These are phyloP conservation scores for Dicaeum eximium DNA, from an alignment of 2,113 vertebrate species.

Conservation along the genomic window DNA sequence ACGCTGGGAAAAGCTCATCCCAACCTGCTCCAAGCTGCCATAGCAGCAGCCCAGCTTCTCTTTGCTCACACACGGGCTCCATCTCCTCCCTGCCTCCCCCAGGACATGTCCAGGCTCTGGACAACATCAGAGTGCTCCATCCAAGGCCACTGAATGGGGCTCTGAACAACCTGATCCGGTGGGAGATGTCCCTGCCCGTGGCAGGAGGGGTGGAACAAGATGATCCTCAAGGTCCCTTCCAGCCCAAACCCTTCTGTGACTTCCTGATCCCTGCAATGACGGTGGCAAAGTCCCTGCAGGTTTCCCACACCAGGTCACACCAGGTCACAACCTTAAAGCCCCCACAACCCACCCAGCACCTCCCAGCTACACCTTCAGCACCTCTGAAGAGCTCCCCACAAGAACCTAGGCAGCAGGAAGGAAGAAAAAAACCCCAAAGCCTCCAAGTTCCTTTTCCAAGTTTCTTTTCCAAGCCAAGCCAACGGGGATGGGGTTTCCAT, in stretches of 20 bases:
- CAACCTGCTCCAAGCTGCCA: not conserved
- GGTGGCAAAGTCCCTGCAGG: fast-evolving
- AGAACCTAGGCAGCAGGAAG: not conserved
- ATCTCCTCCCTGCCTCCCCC: not conserved
- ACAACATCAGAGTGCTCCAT: not conserved
- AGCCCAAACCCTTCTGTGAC: not conserved
- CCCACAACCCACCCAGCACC: not conserved
- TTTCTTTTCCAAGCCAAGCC: not conserved
- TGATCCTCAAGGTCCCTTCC: not conserved
- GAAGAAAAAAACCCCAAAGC: not conserved
- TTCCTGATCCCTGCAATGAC: fast-evolving
- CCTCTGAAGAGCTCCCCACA: not conserved
- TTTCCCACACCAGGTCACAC: not conserved
- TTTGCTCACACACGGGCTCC: not conserved
- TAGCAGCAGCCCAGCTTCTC: not conserved
- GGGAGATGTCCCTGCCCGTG: not conserved
- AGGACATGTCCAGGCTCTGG: not conserved
- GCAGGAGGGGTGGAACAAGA: not conserved
- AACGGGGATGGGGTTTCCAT: not conserved
- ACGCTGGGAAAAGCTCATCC: not conserved
- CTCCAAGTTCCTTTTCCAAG: not conserved
- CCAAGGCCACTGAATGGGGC: no score
- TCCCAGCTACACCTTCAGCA: not conserved
- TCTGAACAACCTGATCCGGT: fast-evolving
- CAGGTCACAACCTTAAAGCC: no score